Percentiles rank a stretch among this genome's conserved stretches.
Evolutionary conservation across 2,888 invertebrate genomes (phyloP).

Genomic region (Aporophyla nigra): DNA sequence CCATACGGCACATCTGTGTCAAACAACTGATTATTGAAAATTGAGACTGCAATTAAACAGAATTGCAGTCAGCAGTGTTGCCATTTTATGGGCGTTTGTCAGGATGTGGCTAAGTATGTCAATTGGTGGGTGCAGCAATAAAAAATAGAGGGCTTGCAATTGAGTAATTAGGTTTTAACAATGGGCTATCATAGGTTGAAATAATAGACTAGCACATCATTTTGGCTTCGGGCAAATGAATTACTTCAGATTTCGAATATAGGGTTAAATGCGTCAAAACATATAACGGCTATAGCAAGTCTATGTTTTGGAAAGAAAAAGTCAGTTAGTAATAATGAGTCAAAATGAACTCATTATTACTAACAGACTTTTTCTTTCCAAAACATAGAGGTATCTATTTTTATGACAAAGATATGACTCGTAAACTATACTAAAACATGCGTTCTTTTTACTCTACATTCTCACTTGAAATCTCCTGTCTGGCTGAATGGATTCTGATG

Average conservation of each 20-base stretch:
- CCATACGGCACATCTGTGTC: slow-evolving; percentile 29
- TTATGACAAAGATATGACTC: background rate
- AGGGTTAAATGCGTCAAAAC: background rate
- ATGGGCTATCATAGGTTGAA: background rate
- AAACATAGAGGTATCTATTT: too few species aligned
- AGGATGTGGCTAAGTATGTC: slow-evolving; percentile 46
- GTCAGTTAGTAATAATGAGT: too few species aligned
- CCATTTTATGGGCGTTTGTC: slow-evolving; percentile 38
- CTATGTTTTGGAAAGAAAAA: too few species aligned
- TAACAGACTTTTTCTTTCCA: background rate
- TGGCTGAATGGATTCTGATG: too few species aligned
- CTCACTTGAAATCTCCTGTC: too few species aligned
- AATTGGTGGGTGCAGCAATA: slow-evolving; percentile 34
- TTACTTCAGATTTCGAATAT: background rate
- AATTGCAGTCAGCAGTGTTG: slow-evolving; percentile 43
- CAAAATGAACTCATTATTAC: background rate
- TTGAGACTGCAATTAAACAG: slow-evolving; percentile 42
- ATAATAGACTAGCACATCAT: background rate
- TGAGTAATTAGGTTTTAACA: slow-evolving; percentile 13
- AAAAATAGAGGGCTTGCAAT: slow-evolving; percentile 10
- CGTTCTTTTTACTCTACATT: too few species aligned
- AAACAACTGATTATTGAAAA: slow-evolving; percentile 41
- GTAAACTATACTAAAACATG: background rate
- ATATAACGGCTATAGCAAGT: too few species aligned
- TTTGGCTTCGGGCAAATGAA: background rate